A percentile compares a stretch with the other conserved stretches of the same genome.
phyloP scores from a whole-genome alignment of 2,113 vertebrate genomes.

The Scatophagus argus region DNA sequence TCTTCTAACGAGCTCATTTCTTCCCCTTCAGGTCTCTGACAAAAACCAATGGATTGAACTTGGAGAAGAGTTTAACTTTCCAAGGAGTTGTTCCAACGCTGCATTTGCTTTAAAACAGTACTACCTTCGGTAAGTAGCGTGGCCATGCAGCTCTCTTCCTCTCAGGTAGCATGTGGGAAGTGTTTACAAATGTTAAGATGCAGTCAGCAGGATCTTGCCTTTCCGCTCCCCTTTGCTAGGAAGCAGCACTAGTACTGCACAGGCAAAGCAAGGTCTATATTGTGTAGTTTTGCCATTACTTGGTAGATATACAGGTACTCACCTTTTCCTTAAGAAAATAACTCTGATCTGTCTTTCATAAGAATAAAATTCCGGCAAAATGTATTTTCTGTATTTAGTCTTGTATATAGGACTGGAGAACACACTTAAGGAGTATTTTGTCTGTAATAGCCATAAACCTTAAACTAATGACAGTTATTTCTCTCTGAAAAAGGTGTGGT shows the following conservation, averaged over 20 bases:
- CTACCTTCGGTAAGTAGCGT: constrained; percentile 97
- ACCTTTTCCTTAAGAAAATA: neutral
- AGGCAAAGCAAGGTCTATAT: neutral
- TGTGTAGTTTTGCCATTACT: constrained; percentile 15
- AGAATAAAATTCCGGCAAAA: neutral
- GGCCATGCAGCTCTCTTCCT: constrained; percentile 43
- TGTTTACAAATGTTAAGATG: constrained; percentile 82
- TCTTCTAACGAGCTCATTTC: constrained; percentile 36
- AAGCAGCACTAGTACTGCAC: constrained; percentile 19
- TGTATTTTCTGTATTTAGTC: neutral
- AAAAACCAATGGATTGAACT: constrained; percentile 99
- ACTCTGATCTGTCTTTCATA: neutral
- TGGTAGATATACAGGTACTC: neutral
- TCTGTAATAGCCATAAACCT: neutral
- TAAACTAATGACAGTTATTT: neutral
- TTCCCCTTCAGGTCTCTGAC: constrained; percentile 90
- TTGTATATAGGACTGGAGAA: neutral
- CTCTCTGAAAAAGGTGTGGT: constrained; percentile 27
- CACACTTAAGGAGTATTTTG: neutral
- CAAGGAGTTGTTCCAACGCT: constrained; percentile 98
- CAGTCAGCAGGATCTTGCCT: constrained; percentile 60
- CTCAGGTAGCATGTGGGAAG: constrained; percentile 80
- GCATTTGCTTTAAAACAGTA: constrained; percentile 99
- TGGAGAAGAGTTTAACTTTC: constrained; percentile 98
- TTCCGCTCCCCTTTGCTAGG: constrained; percentile 7